Conservation (phyloP, 2,797 vertebrate species). For the Buphagus erythrorhynchus region DNA sequence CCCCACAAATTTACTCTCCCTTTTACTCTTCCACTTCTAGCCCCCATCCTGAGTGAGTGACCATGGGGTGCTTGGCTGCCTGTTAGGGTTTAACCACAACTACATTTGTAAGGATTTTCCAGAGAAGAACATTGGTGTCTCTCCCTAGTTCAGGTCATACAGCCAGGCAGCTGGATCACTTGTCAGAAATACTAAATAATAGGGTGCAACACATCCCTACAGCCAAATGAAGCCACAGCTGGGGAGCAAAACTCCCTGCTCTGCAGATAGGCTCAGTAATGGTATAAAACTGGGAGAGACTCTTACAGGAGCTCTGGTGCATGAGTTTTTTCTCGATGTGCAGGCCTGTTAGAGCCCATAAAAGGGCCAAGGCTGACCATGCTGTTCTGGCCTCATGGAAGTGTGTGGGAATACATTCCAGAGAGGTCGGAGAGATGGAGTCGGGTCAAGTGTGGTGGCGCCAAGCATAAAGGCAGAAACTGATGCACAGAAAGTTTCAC, state of each 20-base stretch:
- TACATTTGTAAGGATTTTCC: not conserved
- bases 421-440: not conserved
- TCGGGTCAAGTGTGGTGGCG: no score
- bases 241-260: not conserved
- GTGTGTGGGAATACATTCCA: not conserved
- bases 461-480: not conserved
- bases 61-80: not conserved
- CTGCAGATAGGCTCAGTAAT: not conserved
- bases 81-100: not conserved
- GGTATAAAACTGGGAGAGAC: not conserved
- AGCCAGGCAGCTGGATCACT: fast-evolving
- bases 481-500: not conserved
- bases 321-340: not conserved
- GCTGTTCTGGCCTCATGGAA: not conserved
- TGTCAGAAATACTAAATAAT: fast-evolving
- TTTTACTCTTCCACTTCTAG: not conserved
- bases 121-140: not conserved
- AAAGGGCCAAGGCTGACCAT: fast-evolving
- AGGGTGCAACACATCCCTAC: not conserved
- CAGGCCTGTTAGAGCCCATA: not conserved
- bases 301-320: fast-evolving
- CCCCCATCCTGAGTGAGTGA: fast-evolving
- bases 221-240: not conserved
- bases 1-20: not conserved
- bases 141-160: no score